A percentile compares a stretch with the other conserved stretches of the same genome.
These are phyloP conservation scores for Frieseomelitta varia DNA, from an alignment of 1,140 invertebrate genomes.

Conservation along the genomic window DNA sequence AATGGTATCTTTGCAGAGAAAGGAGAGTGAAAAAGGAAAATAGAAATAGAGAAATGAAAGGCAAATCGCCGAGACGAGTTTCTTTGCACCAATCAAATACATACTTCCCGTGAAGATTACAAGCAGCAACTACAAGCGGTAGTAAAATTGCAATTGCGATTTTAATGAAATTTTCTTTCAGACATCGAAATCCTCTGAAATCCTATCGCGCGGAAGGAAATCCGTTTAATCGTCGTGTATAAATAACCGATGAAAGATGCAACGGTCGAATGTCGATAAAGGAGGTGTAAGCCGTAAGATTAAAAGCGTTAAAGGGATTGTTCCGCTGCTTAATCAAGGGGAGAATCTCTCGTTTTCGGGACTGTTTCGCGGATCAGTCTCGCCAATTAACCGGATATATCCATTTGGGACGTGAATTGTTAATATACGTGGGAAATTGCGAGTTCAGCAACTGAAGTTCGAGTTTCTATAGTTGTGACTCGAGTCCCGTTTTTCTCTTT, in stretches of 20 bases:
- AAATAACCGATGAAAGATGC: background rate
- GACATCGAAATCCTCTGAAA: background rate
- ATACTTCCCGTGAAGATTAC: constrained; percentile 22
- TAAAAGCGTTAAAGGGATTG: background rate
- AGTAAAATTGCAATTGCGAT: constrained; percentile 42
- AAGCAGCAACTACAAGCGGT: background rate
- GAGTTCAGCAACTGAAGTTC: background rate
- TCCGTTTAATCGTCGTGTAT: constrained; percentile 1
- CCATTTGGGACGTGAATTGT: background rate
- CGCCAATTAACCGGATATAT: background rate
- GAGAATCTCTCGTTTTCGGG: background rate
- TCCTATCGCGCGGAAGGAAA: background rate
- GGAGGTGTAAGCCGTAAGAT: background rate
- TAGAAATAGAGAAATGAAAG: background rate
- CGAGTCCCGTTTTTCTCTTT: background rate
- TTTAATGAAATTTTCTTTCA: constrained; percentile 50
- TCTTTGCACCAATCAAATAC: constrained; percentile 2
- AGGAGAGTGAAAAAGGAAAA: too few species aligned
- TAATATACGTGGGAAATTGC: background rate
- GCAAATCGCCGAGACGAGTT: background rate
- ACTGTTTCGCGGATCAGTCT: background rate
- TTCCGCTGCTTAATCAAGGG: background rate
- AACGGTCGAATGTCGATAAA: background rate
- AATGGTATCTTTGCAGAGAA: too few species aligned
- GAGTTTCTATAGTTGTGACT: background rate